Evolutionary conservation across 2,797 vertebrate species (phyloP), one percentile per base, ranked within the genome.

Genomic region (Mastacembelus armatus): DNA sequence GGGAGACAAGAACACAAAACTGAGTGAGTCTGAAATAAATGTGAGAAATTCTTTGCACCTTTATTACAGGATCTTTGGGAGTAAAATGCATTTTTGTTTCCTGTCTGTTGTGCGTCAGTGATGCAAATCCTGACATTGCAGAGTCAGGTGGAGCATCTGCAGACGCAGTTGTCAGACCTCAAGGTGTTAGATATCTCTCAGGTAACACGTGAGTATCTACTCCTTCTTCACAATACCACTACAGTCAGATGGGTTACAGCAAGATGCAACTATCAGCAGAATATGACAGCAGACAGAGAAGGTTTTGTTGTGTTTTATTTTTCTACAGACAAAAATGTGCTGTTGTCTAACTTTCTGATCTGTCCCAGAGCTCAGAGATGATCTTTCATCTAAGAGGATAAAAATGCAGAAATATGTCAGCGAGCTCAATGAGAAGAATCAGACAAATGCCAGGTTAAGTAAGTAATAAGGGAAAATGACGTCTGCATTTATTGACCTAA

Each of bases 11-110:
- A 71, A 22, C 77, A 42, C 18, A 32, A 70, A 72, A 18, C 54
- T 65, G 32, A 24, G 88, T 88, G 47, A 84, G 84, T 82, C 11
- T 33, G 8, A 64, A 36, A n/a, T n/a, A n/a, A n/a, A n/a, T n/a
- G n/a, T n/a, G n/a, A n/a, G n/a, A n/a, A n/a, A 32, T 38, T 2
- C 10, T 40, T 47, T 18, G 21, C 10, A 12, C 7, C 32, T 18
- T 4, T 11, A 1, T 26, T 15, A 5, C 18, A 44, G 7, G 29
- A 2, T 51, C 2, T 33, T 1, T 33, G 10, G 1, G 3, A 19
- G 0, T 64, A 15, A 32, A 12, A 35, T 21, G 18, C 3, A 21
- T n/a, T 19, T 42, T 39, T 1, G 0, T 42, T 57, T 63, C 26
- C 50, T 16, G 32, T 51, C 32, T 47, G 10, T 5, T 74, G 47